These are phyloP conservation scores for Dipodomys ordii DNA, from an alignment of 2,113 vertebrate species.

Conservation along the genomic window DNA sequence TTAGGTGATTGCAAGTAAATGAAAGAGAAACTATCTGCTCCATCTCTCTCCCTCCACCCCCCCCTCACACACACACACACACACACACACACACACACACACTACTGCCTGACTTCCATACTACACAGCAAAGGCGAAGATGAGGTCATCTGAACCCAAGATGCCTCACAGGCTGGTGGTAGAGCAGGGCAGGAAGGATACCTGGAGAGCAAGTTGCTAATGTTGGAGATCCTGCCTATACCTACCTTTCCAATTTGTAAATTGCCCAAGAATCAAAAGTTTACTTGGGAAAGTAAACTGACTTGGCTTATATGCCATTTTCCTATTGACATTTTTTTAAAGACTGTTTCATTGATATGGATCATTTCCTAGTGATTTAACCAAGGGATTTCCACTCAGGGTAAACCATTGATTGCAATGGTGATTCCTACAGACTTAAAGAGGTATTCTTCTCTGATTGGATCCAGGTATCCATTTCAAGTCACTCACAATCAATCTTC, in stretches of 20 bases:
- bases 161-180: constrained; percentile 64
- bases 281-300: constrained; percentile 62
- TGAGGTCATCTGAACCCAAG: constrained; percentile 75
- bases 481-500: constrained; percentile 47
- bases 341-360: constrained; percentile 60
- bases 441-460: constrained; percentile 58
- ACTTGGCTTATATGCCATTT: constrained; percentile 61
- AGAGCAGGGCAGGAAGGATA: constrained; percentile 67
- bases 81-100: constrained; percentile 51
- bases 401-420: constrained; percentile 68
- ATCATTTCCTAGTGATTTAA: constrained; percentile 57
- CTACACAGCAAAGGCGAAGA: constrained; percentile 59
- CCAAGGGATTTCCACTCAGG: constrained; percentile 61
- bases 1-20: constrained; percentile 84
- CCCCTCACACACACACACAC: background rate
- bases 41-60: background rate
- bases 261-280: constrained; percentile 75
- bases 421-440: constrained; percentile 71
- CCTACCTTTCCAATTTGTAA: constrained; percentile 57
- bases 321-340: constrained; percentile 4
- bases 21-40: constrained; percentile 81
- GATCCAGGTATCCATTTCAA: constrained; percentile 10
- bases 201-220: constrained; percentile 54
- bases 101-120: constrained; percentile 62
- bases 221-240: constrained; percentile 47